Evolutionary conservation across 2,797 vertebrate species (phyloP).

Genomic region (Valencia hispanica): DNA sequence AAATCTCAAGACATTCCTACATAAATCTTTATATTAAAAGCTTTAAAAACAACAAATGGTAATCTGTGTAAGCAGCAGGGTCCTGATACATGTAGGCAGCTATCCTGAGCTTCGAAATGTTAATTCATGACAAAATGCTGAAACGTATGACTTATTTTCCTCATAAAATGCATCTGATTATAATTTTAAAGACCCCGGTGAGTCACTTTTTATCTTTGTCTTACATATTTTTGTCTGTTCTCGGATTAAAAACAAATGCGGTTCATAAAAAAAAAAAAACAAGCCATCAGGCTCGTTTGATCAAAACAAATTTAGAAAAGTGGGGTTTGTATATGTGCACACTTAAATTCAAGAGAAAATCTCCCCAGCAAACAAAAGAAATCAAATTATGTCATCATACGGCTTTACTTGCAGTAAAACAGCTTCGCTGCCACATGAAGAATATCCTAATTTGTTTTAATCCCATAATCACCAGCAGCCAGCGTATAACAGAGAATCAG

Average conservation of each 20-base stretch:
- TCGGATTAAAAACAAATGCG: background rate
- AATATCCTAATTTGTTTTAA: background rate
- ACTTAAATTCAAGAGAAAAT: background rate
- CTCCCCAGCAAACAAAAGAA: background rate
- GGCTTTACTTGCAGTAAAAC: background rate
- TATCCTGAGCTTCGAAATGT: background rate
- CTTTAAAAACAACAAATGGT: background rate
- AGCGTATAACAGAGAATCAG: background rate
- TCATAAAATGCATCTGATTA: background rate
- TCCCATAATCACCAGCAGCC: background rate
- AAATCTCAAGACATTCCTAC: background rate
- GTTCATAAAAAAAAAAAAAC: slow-evolving; percentile 7
- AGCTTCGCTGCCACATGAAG: slow-evolving; percentile 2
- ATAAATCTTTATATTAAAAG: background rate
- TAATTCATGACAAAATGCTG: background rate
- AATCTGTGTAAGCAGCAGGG: background rate
- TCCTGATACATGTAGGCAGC: background rate
- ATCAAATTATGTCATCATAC: background rate
- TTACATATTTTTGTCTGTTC: background rate
- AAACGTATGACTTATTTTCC: background rate
- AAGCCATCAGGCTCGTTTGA: background rate
- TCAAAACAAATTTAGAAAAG: slow-evolving; percentile 2
- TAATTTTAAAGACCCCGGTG: background rate
- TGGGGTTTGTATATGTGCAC: too few species aligned
- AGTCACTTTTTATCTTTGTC: background rate